Evolutionary conservation across 2,113 vertebrate genomes (phyloP), one percentile per base, ranked within the genome.

Genomic region (Semnornis frantzii): DNA sequence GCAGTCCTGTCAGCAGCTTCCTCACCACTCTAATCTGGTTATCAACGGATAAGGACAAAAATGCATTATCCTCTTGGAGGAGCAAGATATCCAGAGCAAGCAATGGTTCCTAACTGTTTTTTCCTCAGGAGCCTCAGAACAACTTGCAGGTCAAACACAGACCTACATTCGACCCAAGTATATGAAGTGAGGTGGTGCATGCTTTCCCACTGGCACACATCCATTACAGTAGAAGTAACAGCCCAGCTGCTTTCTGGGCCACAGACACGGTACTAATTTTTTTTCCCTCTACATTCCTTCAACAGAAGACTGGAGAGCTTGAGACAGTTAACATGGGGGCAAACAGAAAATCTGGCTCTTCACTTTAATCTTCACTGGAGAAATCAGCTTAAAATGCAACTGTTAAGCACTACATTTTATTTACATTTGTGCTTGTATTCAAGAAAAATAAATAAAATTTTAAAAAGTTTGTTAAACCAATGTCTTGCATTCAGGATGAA

Each of bases 331-430:
- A 88, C 18, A 16, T 7, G 13, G 77, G 63, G 21, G n/a, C 25
- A 94, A 89, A 90, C 12, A 86, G 79, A 92, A 91, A 83, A 87
- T 87, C 59, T 81, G 68, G 21, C 34, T 69, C 73, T 94, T 83
- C 69, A 24, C 60, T 76, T 91, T 82, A 95, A 89, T 88, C 93
- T 91, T 89, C 62, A 91, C 54, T 57, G 82, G 63, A 68, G 69
- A 90, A 88, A 95, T 79, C 91, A 94, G 77, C 90, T 92, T 87
- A 95, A 85, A 70, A 82, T 42, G 52, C 52, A 93, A 71, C 74
- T 89, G 25, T 28, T 93, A 94, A 64, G 85, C 46, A 44, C 19
- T n/a, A 63, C 0, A 0, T 90, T 94, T 88, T 90, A 87, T 68
- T 92, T 92, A 83, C 69, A 54, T 83, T 88, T 90, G 76, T 86